Conservation (phyloP, 2,797 vertebrate genomes). For the Onychomys arenicola region DNA sequence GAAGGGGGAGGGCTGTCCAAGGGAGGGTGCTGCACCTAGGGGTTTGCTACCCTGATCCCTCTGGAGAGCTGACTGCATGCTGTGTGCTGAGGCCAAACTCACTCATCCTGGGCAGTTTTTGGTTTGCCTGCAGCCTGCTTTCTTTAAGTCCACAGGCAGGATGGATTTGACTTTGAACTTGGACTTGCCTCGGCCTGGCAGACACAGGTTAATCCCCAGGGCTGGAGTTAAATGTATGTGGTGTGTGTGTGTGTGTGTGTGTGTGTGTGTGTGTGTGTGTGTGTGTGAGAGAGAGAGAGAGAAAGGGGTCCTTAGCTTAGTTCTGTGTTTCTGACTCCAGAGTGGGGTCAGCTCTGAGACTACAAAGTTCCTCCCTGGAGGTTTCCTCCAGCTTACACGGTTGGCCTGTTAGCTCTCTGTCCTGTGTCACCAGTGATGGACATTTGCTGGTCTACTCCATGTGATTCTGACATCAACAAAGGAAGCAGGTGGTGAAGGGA, state of each 20-base stretch:
- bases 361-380: neutral
- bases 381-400: too few relatives aligned
- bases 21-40: neutral
- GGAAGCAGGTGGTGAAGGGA: neutral
- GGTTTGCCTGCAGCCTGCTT: neutral
- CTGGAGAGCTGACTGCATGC: neutral
- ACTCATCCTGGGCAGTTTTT: neutral
- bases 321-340: neutral
- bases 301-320: neutral
- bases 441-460: rapidly evolving
- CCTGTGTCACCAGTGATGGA: neutral
- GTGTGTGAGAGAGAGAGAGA: too few relatives aligned
- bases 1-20: neutral
- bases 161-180: neutral
- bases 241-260: too few relatives aligned
- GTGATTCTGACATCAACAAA: neutral
- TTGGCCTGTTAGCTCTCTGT: neutral
- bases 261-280: too few relatives aligned
- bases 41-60: rapidly evolving
- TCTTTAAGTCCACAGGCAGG: neutral
- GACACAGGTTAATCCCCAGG: neutral
- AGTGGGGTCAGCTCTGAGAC: neutral
- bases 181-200: neutral
- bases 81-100: neutral
- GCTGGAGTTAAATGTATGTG: neutral